Evolutionary conservation across 2,797 vertebrate species (phyloP).

Genomic region (Presbytis comata): DNA sequence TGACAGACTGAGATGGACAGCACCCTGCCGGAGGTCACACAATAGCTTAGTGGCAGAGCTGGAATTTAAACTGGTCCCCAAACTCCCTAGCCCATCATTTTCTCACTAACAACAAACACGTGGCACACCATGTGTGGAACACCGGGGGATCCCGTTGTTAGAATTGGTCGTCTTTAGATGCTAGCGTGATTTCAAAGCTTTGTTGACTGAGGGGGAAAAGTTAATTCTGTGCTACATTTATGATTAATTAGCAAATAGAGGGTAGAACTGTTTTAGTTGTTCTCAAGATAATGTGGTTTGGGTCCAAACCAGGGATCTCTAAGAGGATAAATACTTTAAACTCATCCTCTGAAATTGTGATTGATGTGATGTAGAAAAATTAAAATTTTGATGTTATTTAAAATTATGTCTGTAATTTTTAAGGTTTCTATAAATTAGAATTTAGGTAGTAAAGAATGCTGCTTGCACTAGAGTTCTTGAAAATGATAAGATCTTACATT

Average conservation of each 20-base stretch:
- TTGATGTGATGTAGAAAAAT: background rate
- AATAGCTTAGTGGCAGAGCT: background rate
- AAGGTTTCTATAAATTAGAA: background rate
- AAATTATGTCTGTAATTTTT: background rate
- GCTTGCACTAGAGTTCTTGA: background rate
- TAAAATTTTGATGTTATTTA: background rate
- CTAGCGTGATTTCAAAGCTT: background rate
- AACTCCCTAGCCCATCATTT: background rate
- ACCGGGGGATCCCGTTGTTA: background rate
- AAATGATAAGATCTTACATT: conserved; percentile 10
- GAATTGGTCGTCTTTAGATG: background rate
- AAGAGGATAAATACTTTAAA: background rate
- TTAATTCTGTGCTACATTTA: background rate
- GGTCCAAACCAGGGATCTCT: background rate
- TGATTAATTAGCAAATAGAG: background rate
- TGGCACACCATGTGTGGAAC: background rate
- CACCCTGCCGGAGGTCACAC: background rate
- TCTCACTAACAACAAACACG: background rate
- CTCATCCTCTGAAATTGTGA: background rate
- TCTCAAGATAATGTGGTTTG: conserved; percentile 11
- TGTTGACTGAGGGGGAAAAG: background rate
- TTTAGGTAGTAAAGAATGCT: conserved; percentile 21
- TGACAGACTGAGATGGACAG: background rate
- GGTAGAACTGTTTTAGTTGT: background rate
- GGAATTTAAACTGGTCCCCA: background rate